Evolutionary conservation across 2,888 invertebrate genomes (phyloP).

Genomic region (Hetaerina titia): DNA sequence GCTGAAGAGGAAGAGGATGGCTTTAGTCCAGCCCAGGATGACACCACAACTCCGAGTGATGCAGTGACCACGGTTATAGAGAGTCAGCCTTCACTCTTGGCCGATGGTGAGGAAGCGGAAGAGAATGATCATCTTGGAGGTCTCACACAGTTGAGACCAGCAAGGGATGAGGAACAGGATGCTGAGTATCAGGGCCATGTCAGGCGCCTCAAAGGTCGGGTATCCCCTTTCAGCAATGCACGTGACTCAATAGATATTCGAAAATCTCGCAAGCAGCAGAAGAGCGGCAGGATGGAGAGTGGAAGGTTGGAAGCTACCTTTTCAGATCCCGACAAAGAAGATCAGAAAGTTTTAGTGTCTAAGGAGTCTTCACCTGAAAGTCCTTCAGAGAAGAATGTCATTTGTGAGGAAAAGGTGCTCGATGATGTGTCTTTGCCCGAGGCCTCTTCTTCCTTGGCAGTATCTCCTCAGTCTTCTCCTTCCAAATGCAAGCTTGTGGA

Average conservation of each 20-base stretch:
- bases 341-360: slow-evolving; percentile 69
- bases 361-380: slow-evolving; percentile 74
- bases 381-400: slow-evolving; percentile 69
- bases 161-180: slow-evolving; percentile 50
- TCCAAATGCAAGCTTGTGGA: background rate
- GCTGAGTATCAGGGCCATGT: slow-evolving; percentile 82
- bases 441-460: background rate
- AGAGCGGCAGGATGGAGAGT: slow-evolving; percentile 68
- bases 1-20: slow-evolving; percentile 71
- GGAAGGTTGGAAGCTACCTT: background rate
- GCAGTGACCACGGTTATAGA: slow-evolving; percentile 72
- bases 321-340: slow-evolving; percentile 72
- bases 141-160: background rate
- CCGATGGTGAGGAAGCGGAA: slow-evolving; percentile 48
- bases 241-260: slow-evolving; percentile 84
- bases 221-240: slow-evolving; percentile 85
- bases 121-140: slow-evolving; percentile 44
- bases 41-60: slow-evolving; percentile 72
- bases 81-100: slow-evolving; percentile 59
- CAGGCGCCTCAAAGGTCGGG: slow-evolving; percentile 83
- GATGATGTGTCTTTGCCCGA: background rate
- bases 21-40: slow-evolving; percentile 72
- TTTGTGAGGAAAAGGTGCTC: slow-evolving; percentile 31
- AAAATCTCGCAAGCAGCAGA: slow-evolving; percentile 80
- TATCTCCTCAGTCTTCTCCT: slow-evolving; percentile 27